A percentile compares a stretch with the other conserved stretches of the same genome.
phyloP scores from a whole-genome alignment of 1,140 invertebrate species.

The Drosophila dunni region DNA sequence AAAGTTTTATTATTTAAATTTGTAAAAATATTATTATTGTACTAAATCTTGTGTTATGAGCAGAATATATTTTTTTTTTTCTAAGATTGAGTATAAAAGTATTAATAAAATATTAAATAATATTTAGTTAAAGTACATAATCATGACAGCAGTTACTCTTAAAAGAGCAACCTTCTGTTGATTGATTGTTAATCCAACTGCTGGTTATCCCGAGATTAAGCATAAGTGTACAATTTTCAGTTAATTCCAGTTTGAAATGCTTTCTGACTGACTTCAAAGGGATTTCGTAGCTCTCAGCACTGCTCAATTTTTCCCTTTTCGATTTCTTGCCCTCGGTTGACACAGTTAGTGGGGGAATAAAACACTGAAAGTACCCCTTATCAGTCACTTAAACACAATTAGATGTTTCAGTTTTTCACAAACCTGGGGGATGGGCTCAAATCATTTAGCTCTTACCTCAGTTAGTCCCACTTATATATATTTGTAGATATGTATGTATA shows the following conservation, averaged over 20 bases:
- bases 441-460: conserved; percentile 5
- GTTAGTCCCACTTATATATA: neutral
- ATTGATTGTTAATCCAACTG: no score
- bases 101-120: no score
- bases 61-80: no score
- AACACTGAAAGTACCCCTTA: conserved; percentile 2
- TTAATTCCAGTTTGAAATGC: neutral
- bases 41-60: no score
- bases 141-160: no score
- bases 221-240: neutral
- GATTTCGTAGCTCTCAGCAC: neutral
- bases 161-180: no score
- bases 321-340: neutral
- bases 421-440: neutral
- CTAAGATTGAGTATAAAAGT: no score
- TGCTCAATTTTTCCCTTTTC: neutral
- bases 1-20: no score
- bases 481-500: no score
- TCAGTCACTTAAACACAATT: conserved; percentile 16
- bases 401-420: conserved; percentile 9
- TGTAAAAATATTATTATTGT: no score
- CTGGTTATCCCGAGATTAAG: no score
- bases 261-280: neutral
- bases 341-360: neutral
- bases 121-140: no score